phyloP scores from a whole-genome alignment of 1,140 invertebrate species.

The Apis laboriosa region DNA sequence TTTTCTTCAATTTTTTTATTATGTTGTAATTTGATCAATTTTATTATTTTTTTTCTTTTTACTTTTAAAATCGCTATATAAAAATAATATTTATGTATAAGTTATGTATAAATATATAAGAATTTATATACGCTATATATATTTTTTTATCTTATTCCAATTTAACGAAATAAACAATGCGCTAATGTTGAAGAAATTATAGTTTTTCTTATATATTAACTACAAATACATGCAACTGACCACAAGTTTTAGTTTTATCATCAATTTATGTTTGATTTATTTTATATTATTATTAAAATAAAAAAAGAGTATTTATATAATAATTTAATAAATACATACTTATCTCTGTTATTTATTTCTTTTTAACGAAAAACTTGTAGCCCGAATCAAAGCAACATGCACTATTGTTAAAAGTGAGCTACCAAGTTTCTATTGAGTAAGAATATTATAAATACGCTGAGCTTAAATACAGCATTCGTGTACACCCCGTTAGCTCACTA shows the following conservation, averaged over 20 bases:
- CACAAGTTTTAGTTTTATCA: conserved; percentile 46
- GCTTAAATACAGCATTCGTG: conserved; percentile 81
- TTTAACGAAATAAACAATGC: conserved; percentile 37
- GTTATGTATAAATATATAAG: conserved; percentile 36
- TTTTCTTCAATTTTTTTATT: conserved; percentile 12
- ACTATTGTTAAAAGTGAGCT: conserved; percentile 82
- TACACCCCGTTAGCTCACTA: conserved; percentile 73
- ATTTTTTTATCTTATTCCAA: neutral
- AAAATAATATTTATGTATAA: conserved; percentile 16
- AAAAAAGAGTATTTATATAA: neutral
- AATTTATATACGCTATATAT: conserved; percentile 27
- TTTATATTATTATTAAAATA: neutral
- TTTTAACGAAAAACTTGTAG: conserved; percentile 72
- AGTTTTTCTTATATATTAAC: conserved; percentile 30
- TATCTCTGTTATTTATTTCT: neutral
- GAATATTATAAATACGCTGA: conserved; percentile 80
- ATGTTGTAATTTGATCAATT: neutral
- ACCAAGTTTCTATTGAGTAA: conserved; percentile 79
- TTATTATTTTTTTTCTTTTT: neutral
- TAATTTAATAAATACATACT: neutral
- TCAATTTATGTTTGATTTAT: neutral
- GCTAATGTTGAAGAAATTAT: conserved; percentile 40
- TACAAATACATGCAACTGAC: conserved; percentile 54
- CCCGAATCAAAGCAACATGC: conserved; percentile 75
- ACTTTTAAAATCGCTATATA: neutral